Evolutionary conservation across 2,113 vertebrate genomes (phyloP).

Genomic region (Varanus salvator): DNA sequence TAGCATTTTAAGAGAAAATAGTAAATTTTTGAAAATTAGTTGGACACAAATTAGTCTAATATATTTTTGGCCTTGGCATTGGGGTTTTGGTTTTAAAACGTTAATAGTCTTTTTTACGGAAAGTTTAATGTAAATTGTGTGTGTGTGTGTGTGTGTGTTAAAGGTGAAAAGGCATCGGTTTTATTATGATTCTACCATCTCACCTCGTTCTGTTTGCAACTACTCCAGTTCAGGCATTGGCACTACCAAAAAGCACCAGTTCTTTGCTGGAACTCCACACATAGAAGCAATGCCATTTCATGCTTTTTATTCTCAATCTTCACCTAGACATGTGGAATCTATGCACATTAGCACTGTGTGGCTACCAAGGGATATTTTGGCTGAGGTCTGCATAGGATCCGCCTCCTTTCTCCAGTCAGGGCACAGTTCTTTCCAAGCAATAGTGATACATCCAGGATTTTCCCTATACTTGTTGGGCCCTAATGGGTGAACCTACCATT

Average conservation of each 20-base stretch:
- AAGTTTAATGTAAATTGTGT: neutral
- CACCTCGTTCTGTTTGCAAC: neutral
- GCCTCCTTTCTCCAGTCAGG: constrained; percentile 29
- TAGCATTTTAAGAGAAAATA: neutral
- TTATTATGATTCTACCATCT: constrained; percentile 63
- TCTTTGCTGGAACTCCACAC: neutral
- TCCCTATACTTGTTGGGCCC: neutral
- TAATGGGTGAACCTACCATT: neutral
- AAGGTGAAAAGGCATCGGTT: too few species aligned
- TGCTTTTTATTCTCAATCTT: neutral
- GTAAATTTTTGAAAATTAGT: neutral
- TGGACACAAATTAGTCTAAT: neutral
- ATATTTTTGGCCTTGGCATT: neutral
- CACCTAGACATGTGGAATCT: neutral
- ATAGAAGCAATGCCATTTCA: neutral
- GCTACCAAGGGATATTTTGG: neutral
- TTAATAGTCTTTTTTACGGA: neutral
- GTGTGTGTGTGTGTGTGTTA: too few species aligned
- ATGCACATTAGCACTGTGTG: neutral
- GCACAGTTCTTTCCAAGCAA: neutral
- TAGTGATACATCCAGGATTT: neutral
- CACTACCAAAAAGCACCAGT: neutral
- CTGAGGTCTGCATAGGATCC: neutral
- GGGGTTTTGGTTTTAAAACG: too few species aligned
- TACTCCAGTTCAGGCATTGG: neutral